These are phyloP conservation scores for Drosophila suboccidentalis DNA, from an alignment of 2,888 invertebrate genomes.

Conservation along the genomic window DNA sequence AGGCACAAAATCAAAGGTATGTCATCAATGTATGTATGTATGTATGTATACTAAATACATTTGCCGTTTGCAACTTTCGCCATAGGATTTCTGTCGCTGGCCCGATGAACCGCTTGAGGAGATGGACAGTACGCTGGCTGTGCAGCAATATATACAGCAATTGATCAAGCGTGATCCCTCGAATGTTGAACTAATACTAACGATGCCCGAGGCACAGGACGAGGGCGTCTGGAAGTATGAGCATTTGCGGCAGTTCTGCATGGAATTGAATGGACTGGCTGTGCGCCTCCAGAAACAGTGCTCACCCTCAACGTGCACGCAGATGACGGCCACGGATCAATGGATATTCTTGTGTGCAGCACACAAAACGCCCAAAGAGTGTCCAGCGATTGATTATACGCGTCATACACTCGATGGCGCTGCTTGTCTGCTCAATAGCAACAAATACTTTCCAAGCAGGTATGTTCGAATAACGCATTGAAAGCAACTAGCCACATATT, in stretches of 20 bases:
- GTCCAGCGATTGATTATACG: constrained; percentile 99
- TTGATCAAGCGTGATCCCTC: constrained; percentile 96
- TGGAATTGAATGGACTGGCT: constrained; percentile 99
- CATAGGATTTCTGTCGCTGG: constrained; percentile 98
- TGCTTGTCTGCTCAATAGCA: constrained; percentile 98
- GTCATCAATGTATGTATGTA: not conserved
- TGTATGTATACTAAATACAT: not conserved
- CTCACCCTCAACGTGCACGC: constrained; percentile 98
- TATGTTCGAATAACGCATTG: constrained; percentile 83
- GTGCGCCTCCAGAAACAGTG: constrained; percentile 98
- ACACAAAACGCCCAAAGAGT: constrained; percentile 99
- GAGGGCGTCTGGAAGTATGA: constrained; percentile 99
- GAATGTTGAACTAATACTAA: constrained; percentile 96
- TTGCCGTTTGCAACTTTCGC: constrained; percentile 20
- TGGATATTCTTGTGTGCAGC: constrained; percentile 99
- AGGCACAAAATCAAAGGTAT: constrained; percentile 95
- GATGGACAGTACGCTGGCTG: constrained; percentile 99
- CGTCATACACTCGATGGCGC: constrained; percentile 99
- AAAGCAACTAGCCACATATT: constrained; percentile 51
- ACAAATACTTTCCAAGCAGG: constrained; percentile 99
- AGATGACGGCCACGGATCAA: constrained; percentile 99
- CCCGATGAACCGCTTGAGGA: constrained; percentile 99
- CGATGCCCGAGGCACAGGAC: constrained; percentile 98
- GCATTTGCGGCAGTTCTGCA: constrained; percentile 99
- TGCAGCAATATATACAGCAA: constrained; percentile 99